Base-by-base conservation (phyloP, 2,888 invertebrate species). In the Calliscelio sp. region DNA sequence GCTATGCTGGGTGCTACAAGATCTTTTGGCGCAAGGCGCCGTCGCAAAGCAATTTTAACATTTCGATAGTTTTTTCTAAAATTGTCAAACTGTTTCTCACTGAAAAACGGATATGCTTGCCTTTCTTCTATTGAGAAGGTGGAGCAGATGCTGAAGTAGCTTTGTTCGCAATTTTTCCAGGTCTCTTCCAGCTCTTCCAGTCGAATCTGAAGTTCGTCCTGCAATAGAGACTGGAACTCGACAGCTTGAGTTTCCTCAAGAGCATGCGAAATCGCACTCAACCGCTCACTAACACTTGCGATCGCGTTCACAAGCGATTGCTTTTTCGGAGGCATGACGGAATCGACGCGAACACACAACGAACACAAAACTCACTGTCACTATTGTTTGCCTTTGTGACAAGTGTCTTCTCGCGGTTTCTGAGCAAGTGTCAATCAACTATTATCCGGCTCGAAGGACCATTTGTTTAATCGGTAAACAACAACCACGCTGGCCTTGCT, bases 391-490 rank as follows among this genome's bases (percentile, higher is more conserved):
- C 14, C 14, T 38, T 41, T 41, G 11, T 1, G 6, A 41, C n/a
- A n/a, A 41, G 20, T 6, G 20, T 7, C 49, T 49, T 49, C 20
- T 49, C 20, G 14, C 1, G 11, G 41, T 2, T n/a, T n/a, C n/a
- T n/a, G n/a, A 41, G n/a, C 41, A 4, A 41, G 41, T 41, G 41
- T 4, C 6, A n/a, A n/a, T 10, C 20, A 20, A 10, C 20, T 7
- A 49, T 20, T 49, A 49, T 49, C 49, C 49, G 49, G 49, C 49
- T 49, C 20, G 49, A 49, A 49, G 49, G 49, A 49, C 49, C 49
- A 49, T 49, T 7, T 49, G 2, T 41, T 10, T n/a, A 41, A 2
- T 41, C n/a, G n/a, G n/a, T n/a, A n/a, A n/a, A n/a, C n/a, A n/a
- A n/a, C n/a, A n/a, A n/a, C n/a, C n/a, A n/a, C n/a, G n/a, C n/a